phyloP scores from a whole-genome alignment of 2,888 invertebrate genomes.

The Andrena marginata region DNA sequence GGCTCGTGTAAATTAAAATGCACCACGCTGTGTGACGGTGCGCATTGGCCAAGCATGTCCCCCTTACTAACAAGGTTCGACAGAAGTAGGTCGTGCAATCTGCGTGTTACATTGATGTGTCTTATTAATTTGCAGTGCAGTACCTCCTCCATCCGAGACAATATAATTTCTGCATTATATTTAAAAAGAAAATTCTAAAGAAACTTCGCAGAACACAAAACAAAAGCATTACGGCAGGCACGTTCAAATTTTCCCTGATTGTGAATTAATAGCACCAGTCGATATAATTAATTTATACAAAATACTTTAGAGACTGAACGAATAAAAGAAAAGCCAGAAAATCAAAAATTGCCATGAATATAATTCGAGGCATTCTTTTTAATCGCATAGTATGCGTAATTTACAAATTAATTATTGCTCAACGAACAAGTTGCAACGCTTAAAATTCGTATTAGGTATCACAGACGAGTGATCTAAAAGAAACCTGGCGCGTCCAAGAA shows the following conservation, averaged over 20 bases:
- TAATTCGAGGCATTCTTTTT: too few species aligned
- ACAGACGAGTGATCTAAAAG: not conserved
- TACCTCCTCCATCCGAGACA: not conserved
- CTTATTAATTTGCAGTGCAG: conserved; percentile 37
- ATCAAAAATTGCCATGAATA: too few species aligned
- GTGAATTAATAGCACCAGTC: too few species aligned
- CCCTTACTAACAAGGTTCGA: conserved; percentile 52
- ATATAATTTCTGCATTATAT: not conserved
- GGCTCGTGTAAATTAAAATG: conserved; percentile 42
- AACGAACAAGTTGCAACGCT: too few species aligned
- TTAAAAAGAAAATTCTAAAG: not conserved
- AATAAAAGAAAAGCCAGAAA: too few species aligned
- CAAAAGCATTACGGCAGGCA: too few species aligned
- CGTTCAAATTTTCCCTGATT: too few species aligned
- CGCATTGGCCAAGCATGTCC: conserved; percentile 45
- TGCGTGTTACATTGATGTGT: conserved; percentile 36
- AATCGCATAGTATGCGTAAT: too few species aligned
- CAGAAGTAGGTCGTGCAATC: conserved; percentile 47
- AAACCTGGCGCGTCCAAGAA: not conserved
- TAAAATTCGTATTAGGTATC: not conserved
- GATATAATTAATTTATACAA: too few species aligned
- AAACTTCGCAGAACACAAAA: too few species aligned
- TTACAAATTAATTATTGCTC: too few species aligned
- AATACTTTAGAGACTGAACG: too few species aligned
- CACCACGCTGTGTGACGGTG: conserved; percentile 12